These are phyloP conservation scores for Drosophila arizonae DNA, from an alignment of 1,140 invertebrate genomes.

Conservation along the genomic window DNA sequence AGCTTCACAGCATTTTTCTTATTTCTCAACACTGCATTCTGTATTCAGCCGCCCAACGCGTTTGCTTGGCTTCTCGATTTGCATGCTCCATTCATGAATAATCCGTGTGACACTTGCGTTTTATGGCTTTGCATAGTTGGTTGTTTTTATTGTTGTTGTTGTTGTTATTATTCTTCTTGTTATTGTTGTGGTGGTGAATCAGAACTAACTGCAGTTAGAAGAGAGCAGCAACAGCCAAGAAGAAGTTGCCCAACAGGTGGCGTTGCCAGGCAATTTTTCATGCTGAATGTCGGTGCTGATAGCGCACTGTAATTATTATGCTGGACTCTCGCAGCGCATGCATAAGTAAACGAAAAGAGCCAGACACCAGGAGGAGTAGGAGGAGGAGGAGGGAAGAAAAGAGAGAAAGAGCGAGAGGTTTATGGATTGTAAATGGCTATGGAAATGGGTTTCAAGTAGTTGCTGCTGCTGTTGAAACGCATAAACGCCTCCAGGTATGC, in stretches of 20 bases:
- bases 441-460: conserved; percentile 18
- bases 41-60: not conserved
- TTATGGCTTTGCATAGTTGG: conserved; percentile 73
- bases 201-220: conserved; percentile 38
- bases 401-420: not conserved
- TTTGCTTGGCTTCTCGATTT: conserved; percentile 54
- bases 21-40: not conserved
- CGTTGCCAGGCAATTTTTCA: conserved; percentile 70
- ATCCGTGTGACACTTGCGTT: conserved; percentile 78
- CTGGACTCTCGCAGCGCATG: conserved; percentile 50
- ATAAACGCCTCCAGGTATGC: conserved; percentile 75
- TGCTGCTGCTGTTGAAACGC: conserved; percentile 35
- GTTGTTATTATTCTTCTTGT: conserved; percentile 4
- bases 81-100: conserved; percentile 75
- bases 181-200: not conserved
- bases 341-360: conserved; percentile 6
- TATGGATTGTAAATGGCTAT: conserved; percentile 18
- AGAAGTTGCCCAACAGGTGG: conserved; percentile 66
- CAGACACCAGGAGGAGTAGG: not conserved
- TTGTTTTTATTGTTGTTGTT: conserved; percentile 25
- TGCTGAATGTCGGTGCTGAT: conserved; percentile 70
- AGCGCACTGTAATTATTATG: conserved; percentile 76
- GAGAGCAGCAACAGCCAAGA: not conserved
- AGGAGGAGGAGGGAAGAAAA: not conserved
- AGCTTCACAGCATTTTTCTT: not conserved